phyloP scores from a whole-genome alignment of 2,797 vertebrate species.

The Dryobates pubescens region DNA sequence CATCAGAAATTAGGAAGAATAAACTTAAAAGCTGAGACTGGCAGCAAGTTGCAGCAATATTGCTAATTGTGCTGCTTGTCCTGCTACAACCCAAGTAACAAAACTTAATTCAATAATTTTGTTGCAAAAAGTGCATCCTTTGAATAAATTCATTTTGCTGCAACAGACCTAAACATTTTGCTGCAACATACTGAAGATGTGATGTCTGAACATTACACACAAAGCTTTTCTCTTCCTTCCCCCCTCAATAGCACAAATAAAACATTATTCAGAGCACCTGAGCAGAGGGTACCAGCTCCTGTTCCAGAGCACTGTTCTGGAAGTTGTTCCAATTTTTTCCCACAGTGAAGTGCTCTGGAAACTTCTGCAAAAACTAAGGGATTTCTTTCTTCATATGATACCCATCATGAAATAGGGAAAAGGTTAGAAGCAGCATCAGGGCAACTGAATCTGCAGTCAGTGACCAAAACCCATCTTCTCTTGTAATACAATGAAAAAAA shows the following conservation, averaged over 20 bases:
- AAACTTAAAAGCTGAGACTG: constrained; percentile 64
- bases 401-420: background rate
- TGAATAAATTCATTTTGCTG: background rate
- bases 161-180: background rate
- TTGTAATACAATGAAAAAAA: background rate
- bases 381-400: constrained; percentile 49
- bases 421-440: constrained; percentile 31
- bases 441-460: background rate
- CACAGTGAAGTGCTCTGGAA: constrained; percentile 53
- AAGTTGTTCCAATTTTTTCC: constrained; percentile 55
- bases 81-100: constrained; percentile 54
- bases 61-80: constrained; percentile 49
- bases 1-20: constrained; percentile 39
- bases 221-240: background rate
- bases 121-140: constrained; percentile 36
- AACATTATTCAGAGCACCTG: constrained; percentile 54
- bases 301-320: constrained; percentile 66
- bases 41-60: constrained; percentile 56
- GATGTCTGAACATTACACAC: constrained; percentile 24
- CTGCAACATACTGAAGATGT: background rate
- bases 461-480: background rate
- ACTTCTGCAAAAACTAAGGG: constrained; percentile 34
- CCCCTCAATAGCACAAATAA: background rate
- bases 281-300: constrained; percentile 56
- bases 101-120: background rate